These are phyloP conservation scores for Habropoda laboriosa DNA, from an alignment of 1,140 invertebrate species.

Conservation along the genomic window DNA sequence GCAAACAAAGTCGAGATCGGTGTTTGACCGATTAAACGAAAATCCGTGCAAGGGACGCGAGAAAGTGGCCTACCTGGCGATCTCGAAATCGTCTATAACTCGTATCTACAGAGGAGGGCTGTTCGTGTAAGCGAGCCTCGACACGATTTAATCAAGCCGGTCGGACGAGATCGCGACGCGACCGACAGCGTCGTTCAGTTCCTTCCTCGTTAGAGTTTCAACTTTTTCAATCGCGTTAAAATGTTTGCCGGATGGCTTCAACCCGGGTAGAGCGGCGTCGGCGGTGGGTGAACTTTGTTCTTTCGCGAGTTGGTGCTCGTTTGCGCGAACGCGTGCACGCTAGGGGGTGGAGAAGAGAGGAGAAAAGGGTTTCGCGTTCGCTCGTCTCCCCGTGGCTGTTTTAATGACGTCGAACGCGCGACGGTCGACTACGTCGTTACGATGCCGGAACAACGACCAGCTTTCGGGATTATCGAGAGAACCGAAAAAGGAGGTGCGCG, in stretches of 20 bases:
- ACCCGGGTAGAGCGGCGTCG: background rate
- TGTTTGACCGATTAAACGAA: slow-evolving; percentile 29
- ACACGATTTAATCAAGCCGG: slow-evolving; percentile 29
- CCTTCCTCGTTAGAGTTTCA: slow-evolving; percentile 44
- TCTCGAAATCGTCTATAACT: too few relatives aligned
- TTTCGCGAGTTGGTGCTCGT: slow-evolving; percentile 31
- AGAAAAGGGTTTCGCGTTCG: background rate
- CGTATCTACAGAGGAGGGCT: too few relatives aligned
- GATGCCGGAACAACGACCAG: background rate
- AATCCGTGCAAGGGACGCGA: slow-evolving; percentile 2
- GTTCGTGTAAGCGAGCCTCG: too few relatives aligned
- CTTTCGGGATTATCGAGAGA: background rate
- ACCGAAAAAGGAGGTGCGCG: background rate
- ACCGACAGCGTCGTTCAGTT: background rate
- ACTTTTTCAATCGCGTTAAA: slow-evolving; percentile 65
- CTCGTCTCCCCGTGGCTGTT: slow-evolving; percentile 23
- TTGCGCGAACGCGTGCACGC: background rate
- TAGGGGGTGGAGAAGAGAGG: background rate
- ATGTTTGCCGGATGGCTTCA: slow-evolving; percentile 52
- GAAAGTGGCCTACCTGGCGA: slow-evolving; percentile 2
- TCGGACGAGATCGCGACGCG: background rate
- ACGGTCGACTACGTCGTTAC: slow-evolving; percentile 28
- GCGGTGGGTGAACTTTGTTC: background rate
- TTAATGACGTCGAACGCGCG: slow-evolving; percentile 29
- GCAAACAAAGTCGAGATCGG: slow-evolving; percentile 17